Evolutionary conservation across 1,140 invertebrate genomes (phyloP).

Genomic region (Drosophila azteca): DNA sequence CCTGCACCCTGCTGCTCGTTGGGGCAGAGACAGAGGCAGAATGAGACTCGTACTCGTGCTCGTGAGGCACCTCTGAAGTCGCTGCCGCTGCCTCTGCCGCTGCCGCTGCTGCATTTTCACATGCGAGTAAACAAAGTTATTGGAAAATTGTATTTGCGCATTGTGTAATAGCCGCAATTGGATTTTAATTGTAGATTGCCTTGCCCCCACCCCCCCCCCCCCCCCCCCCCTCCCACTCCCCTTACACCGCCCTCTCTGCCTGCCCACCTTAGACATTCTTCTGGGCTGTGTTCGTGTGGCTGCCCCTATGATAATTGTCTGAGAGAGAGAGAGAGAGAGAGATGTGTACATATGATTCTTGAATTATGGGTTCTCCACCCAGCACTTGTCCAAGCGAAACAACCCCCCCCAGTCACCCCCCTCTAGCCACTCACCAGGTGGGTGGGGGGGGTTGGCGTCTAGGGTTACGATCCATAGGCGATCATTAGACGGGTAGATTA

Average conservation of each 20-base stretch:
- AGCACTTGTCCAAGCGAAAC: slow-evolving; percentile 15
- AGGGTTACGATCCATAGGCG: not conserved
- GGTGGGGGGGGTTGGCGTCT: not conserved
- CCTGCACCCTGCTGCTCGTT: not conserved
- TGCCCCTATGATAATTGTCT: slow-evolving; percentile 27
- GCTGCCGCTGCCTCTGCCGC: not conserved
- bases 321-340: not conserved
- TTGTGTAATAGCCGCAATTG: slow-evolving; percentile 69
- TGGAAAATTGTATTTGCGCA: slow-evolving; percentile 65
- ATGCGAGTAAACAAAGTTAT: slow-evolving; percentile 69
- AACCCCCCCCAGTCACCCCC: not conserved
- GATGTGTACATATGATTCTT: not conserved
- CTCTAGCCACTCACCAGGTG: not conserved
- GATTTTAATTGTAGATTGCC: slow-evolving; percentile 66
- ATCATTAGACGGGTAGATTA: slow-evolving; percentile 13
- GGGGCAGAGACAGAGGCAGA: too few species aligned
- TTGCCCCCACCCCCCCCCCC: not conserved
- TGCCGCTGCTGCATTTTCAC: slow-evolving; percentile 57
- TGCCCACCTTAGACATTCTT: not conserved
- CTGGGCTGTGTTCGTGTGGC: slow-evolving; percentile 9
- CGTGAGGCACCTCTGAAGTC: not conserved
- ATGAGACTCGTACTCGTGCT: too few species aligned
- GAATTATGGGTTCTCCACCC: slow-evolving; percentile 6
- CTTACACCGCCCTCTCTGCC: too few species aligned
- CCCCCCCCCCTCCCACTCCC: too few species aligned